Conservation (phyloP, 2,888 invertebrate species). For the Diploptera punctata region DNA sequence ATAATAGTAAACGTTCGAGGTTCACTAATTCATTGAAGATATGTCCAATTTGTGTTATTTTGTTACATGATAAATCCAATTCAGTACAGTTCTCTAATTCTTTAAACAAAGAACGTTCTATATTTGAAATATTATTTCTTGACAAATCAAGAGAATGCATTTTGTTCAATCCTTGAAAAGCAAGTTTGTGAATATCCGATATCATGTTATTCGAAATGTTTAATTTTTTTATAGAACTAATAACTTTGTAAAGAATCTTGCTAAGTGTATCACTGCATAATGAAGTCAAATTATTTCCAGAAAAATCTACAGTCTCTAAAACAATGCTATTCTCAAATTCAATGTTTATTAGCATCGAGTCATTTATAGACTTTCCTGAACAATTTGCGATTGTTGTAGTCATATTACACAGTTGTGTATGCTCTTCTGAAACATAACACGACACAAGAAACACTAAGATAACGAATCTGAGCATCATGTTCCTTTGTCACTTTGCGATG, state of each 20-base stretch:
- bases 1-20: not conserved
- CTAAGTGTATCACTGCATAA: not conserved
- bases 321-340: not conserved
- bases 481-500: no score
- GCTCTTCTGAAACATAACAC: no score
- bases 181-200: not conserved
- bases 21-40: not conserved
- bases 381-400: no score
- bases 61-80: not conserved
- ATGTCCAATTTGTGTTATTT: no score
- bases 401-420: no score
- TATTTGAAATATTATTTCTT: not conserved
- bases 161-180: not conserved
- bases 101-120: not conserved
- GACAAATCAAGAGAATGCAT: not conserved
- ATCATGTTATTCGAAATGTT: not conserved
- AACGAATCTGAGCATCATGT: no score
- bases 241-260: no score
- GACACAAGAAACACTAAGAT: no score
- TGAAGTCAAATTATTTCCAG: not conserved
- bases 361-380: no score
- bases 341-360: not conserved
- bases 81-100: rapidly evolving
- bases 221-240: not conserved
- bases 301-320: not conserved